Evolutionary conservation across 2,888 invertebrate genomes (phyloP).

Genomic region (Eupeodes latifasciatus): DNA sequence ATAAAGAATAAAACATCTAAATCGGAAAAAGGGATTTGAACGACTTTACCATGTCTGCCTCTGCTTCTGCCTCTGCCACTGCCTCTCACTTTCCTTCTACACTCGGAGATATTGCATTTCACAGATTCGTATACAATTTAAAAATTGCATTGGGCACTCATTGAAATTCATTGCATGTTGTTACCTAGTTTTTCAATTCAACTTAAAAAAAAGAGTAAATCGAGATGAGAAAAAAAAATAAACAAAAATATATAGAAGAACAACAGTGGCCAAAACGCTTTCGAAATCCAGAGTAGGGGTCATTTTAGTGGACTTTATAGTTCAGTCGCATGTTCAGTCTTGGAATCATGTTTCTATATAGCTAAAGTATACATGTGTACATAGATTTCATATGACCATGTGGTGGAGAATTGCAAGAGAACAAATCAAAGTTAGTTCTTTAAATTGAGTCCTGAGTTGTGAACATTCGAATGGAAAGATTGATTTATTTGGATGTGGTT

Average conservation of each 20-base stretch:
- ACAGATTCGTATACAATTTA: constrained; percentile 64
- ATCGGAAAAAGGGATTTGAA: constrained; percentile 61
- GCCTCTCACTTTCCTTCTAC: neutral
- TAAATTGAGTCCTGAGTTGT: constrained; percentile 67
- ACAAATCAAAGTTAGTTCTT: constrained; percentile 70
- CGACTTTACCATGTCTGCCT: constrained; percentile 51
- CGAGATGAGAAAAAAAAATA: neutral
- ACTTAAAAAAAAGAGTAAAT: constrained; percentile 2
- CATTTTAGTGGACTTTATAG: constrained; percentile 28
- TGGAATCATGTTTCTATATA: neutral
- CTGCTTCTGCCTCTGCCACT: constrained; percentile 6
- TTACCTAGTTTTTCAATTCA: constrained; percentile 73
- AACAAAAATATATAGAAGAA: constrained; percentile 21
- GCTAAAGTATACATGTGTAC: neutral
- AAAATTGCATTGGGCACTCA: constrained; percentile 71
- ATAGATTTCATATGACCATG: constrained; percentile 28
- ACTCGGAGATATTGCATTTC: constrained; percentile 59
- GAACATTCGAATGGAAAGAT: constrained; percentile 60
- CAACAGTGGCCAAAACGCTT: constrained; percentile 41
- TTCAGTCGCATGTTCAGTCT: constrained; percentile 8
- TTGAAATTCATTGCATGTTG: constrained; percentile 75
- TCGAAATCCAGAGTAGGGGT: constrained; percentile 25
- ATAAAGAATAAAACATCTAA: constrained; percentile 32
- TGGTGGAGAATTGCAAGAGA: constrained; percentile 50
- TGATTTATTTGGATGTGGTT: constrained; percentile 69